A percentile compares a stretch with the other conserved stretches of the same genome.
These are phyloP conservation scores for Himalopsyche kuldschensis DNA, from an alignment of 2,888 invertebrate genomes.

Conservation along the genomic window DNA sequence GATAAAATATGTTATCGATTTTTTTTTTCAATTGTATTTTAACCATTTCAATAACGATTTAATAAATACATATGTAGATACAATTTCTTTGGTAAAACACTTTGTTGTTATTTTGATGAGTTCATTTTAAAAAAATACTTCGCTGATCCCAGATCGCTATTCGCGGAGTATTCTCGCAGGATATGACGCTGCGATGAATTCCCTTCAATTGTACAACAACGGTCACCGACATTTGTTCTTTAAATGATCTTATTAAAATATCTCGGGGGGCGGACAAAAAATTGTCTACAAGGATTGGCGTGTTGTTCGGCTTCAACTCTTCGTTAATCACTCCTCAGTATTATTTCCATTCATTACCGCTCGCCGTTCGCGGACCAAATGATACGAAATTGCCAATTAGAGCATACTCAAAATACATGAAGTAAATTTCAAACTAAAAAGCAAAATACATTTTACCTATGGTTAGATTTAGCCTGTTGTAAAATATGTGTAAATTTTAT, in stretches of 20 bases:
- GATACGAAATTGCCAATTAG: conserved; percentile 39
- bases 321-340: not conserved
- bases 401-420: conserved; percentile 28
- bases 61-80: no score
- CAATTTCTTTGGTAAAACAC: no score
- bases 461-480: not conserved
- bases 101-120: no score
- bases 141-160: not conserved
- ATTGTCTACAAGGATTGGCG: conserved; percentile 7
- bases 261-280: conserved; percentile 23
- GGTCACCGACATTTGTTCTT: conserved; percentile 18
- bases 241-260: conserved; percentile 35
- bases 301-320: not conserved
- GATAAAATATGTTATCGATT: no score
- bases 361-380: conserved; percentile 25
- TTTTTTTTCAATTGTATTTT: no score
- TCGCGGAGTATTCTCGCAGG: not conserved
- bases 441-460: not conserved
- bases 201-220: not conserved
- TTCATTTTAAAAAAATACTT: no score
- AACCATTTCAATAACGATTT: no score
- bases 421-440: not conserved
- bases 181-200: not conserved
- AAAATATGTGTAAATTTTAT: no score
- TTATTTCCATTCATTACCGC: conserved; percentile 34